Base-by-base conservation (phyloP, 2,888 invertebrate genomes). In the Xanthorhoe designata region DNA sequence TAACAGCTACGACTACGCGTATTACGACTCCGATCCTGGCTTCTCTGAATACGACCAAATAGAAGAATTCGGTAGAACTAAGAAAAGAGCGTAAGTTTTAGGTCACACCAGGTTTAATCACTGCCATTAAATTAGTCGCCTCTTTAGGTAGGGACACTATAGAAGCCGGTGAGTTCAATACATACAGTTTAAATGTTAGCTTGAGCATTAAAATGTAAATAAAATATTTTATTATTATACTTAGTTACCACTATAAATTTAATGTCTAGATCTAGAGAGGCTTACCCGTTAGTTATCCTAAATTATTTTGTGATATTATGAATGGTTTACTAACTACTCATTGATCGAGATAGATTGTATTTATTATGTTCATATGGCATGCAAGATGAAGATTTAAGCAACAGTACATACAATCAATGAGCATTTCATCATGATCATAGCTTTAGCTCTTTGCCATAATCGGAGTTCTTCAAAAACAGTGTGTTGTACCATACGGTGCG, bases 1-100 rank as follows among this genome's bases (percentile, higher is more conserved):
- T 77, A 94, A 94, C 59, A 96, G 96, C 82, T 97, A 97, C 80
- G 97, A 97, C 83, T 97, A 97, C 79, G 97, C 97, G 4, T 97
- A 97, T 81, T 97, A 97, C 79, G 97, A 97, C 82, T 95, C 95
- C 64, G 95, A 95, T 57, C 90, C 91, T 13, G 94, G 94, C 50
- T 94, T 95, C 76, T 84, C 94, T 47, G 94, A 94, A 81, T 94
- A 94, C 74, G 94, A 94, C 66, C 89, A 94, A 74, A 94, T 95
- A 87, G 94, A 94, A 80, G 96, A 96, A 82, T 95, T 96, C 75
- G 94, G 95, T 76, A 95, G 94, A 91, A 95, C 95, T 77, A 90
- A 91, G 78, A 83, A 85, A 80, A 87, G 88, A 84, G 86, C 83
- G 75, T 92, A 88, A 87, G 62, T 68, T 64, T 71, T 71, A 63